Evolutionary conservation across 2,888 invertebrate genomes (phyloP).

Genomic region (Exocentrus adspersus): DNA sequence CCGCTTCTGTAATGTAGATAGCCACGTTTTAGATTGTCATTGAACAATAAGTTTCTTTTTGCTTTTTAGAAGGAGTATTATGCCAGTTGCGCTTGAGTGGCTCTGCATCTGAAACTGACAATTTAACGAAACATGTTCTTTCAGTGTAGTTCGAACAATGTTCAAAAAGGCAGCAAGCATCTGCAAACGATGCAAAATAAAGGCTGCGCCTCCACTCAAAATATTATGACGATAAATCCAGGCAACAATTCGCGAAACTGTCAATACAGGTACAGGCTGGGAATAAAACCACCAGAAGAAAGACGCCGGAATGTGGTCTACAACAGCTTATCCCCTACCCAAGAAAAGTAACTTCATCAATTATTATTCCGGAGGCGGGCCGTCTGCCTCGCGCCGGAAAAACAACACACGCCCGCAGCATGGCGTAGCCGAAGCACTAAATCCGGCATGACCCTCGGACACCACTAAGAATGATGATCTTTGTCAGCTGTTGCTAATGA

Average conservation of each 20-base stretch:
- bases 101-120: no score
- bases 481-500: conserved; percentile 51
- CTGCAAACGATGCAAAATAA: neutral
- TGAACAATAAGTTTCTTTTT: no score
- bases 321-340: conserved; percentile 24
- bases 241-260: conserved; percentile 28
- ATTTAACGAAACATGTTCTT: neutral
- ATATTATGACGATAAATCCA: conserved; percentile 28
- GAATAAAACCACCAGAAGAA: conserved; percentile 33
- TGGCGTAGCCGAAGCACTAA: conserved; percentile 54
- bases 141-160: neutral
- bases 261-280: conserved; percentile 14
- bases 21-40: no score
- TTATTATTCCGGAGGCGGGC: conserved; percentile 57
- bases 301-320: conserved; percentile 32
- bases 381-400: conserved; percentile 49
- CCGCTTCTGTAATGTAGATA: no score
- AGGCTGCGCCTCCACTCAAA: conserved; percentile 21
- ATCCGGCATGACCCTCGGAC: conserved; percentile 23
- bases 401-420: conserved; percentile 60
- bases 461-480: conserved; percentile 37
- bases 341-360: conserved; percentile 49
- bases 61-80: no score
- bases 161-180: neutral
- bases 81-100: no score